Conservation (phyloP, 2,113 vertebrate genomes). For the Melanerpes aurifrons region DNA sequence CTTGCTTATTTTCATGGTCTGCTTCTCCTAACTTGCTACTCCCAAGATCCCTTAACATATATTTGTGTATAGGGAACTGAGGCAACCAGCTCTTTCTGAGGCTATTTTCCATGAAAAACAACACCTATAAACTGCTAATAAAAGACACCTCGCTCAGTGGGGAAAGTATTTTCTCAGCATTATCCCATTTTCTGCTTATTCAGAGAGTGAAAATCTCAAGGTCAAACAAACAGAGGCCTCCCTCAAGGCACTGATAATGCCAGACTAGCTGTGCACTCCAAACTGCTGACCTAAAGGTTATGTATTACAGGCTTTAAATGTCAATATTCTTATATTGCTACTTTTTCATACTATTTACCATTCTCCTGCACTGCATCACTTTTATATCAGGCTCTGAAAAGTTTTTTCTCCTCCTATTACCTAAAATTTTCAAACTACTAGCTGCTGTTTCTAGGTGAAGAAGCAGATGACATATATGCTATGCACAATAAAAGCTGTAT, state of each 20-base stretch:
- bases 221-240: not conserved
- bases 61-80: conserved; percentile 21
- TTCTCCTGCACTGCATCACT: not conserved
- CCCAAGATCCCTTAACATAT: not conserved
- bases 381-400: not conserved
- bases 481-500: not conserved
- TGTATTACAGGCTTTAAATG: not conserved
- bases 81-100: not conserved
- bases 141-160: not conserved
- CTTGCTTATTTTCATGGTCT: not conserved
- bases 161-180: not conserved
- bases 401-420: not conserved
- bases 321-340: not conserved
- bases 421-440: not conserved
- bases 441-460: not conserved
- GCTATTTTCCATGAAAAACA: conserved; percentile 28
- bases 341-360: not conserved
- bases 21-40: not conserved
- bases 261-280: not conserved
- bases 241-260: not conserved
- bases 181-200: conserved; percentile 34
- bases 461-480: not conserved
- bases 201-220: conserved; percentile 2
- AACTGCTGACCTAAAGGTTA: not conserved
- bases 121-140: conserved; percentile 9